These are phyloP conservation scores for Protobothrops mucrosquamatus DNA, from an alignment of 2,113 vertebrate species.

Conservation along the genomic window DNA sequence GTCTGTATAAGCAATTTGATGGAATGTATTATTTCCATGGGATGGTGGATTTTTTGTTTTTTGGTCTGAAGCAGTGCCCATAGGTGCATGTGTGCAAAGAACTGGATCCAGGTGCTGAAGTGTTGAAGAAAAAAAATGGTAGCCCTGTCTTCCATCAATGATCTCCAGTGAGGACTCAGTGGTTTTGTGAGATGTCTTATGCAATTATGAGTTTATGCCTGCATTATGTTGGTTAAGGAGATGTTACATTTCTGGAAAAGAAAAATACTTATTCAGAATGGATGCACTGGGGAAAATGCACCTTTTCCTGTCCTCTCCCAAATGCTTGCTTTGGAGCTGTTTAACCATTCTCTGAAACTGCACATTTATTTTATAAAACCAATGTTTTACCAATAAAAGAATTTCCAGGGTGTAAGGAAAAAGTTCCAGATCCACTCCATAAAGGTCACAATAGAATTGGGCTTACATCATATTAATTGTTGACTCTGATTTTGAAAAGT, in stretches of 20 bases:
- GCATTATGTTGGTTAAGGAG: conserved; percentile 30
- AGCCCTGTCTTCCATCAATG: neutral
- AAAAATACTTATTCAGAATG: conserved; percentile 19
- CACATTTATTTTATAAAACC: conserved; percentile 4
- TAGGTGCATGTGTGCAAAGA: neutral
- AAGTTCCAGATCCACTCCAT: conserved; percentile 23
- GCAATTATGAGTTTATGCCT: conserved; percentile 35
- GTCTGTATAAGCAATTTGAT: neutral
- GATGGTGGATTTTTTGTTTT: conserved; percentile 1
- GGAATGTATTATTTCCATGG: neutral
- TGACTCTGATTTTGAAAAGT: conserved; percentile 33
- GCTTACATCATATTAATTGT: conserved; percentile 44
- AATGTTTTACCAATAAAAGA: neutral
- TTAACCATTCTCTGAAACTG: conserved; percentile 32
- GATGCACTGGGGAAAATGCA: conserved; percentile 34
- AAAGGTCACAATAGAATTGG: conserved; percentile 38
- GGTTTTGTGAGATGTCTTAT: neutral
- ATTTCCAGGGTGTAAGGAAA: conserved; percentile 41
- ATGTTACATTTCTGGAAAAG: conserved; percentile 14
- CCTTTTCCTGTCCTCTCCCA: neutral
- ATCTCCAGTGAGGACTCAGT: neutral
- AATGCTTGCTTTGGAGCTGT: conserved; percentile 52
- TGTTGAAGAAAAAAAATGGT: neutral
- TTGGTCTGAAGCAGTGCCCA: neutral
- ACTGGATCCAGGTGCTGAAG: neutral